Conservation (phyloP, 2,113 vertebrate species). For the Oryzias melastigma region DNA sequence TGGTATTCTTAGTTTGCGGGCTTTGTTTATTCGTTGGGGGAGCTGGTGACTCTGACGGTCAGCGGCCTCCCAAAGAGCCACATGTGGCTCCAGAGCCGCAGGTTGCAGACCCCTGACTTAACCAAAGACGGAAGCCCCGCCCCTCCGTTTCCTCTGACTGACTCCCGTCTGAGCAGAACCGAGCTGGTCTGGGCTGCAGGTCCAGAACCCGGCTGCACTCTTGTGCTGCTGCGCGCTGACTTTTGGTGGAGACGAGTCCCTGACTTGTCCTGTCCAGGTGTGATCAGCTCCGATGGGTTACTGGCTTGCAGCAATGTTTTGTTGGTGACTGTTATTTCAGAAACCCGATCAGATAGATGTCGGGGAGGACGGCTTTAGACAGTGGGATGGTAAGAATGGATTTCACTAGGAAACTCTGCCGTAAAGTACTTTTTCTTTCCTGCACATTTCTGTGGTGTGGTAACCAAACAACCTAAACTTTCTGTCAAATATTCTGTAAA, state of each 20-base stretch:
- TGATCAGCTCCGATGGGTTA: constrained; percentile 75
- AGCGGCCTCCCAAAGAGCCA: too few species aligned
- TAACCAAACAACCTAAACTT: constrained; percentile 56
- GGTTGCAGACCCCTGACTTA: too few species aligned
- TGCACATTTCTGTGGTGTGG: constrained; percentile 65
- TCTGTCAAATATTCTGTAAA: constrained; percentile 54
- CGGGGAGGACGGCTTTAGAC: constrained; percentile 87
- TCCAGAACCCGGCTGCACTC: not conserved
- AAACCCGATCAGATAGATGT: constrained; percentile 85
- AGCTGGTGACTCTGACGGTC: too few species aligned
- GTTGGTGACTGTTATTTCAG: constrained; percentile 88
- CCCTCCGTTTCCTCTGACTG: too few species aligned
- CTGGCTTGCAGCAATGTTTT: constrained; percentile 83
- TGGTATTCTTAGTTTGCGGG: too few species aligned
- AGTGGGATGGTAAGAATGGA: constrained; percentile 90
- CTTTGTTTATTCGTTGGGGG: too few species aligned
- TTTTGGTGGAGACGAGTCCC: constrained; percentile 71
- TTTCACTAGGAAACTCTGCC: constrained; percentile 81
- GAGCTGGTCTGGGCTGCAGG: not conserved
- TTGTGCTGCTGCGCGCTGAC: constrained; percentile 23
- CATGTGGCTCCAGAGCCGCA: too few species aligned
- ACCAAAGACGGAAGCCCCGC: too few species aligned
- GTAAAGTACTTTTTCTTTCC: constrained; percentile 80
- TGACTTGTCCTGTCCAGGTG: constrained; percentile 80
- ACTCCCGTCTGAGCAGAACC: not conserved